Evolutionary conservation across 2,797 vertebrate genomes (phyloP), one percentile per base, ranked within the genome.

Genomic region (Chromobotia macracanthus): DNA sequence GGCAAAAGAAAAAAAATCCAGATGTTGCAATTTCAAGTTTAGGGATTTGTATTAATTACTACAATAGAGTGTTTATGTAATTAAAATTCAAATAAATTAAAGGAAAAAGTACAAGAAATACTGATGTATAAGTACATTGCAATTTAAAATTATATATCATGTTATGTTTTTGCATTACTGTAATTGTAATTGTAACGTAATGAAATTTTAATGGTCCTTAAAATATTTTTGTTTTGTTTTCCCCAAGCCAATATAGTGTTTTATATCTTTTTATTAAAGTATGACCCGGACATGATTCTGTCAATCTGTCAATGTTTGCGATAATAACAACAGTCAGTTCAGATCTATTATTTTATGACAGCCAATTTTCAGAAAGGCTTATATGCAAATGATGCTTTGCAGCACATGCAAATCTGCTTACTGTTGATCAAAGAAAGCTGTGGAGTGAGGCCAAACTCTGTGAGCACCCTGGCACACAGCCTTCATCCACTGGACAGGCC

Each of bases 391-490:
- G 46, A 28, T 72, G 35, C 7, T 65, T 65, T 68, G 41, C 0
- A 3, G 18, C 65, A 63, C 51, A 68, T 51, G 28, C 19, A 78
- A 70, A 78, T 76, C 38, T 80, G 50, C 74, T 82, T 53, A 35
- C 21, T 21, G 19, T 77, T 55, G 65, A 72, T 46, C 35, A 63
- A 80, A 71, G 61, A 48, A 51, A 15, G 64, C 81, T 85, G 77
- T 82, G 56, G 67, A 66, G 80, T 58, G 67, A 79, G 77, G 68
- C 88, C 71, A 5, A 82, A 72, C 60, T 71, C 76, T 58, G 23
- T 82, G 31, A 66, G 81, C 86, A 84, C 82, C 2, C 71, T 85
- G 87, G 80, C 73, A 79, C 10, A 80, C 38, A 81, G 50, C 83
- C 7, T 38, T 58, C 55, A 79, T 31, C 38, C 44, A 46, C 41